These are phyloP conservation scores for Eumacrocentrus americanus DNA, from an alignment of 2,888 invertebrate species.

Conservation along the genomic window DNA sequence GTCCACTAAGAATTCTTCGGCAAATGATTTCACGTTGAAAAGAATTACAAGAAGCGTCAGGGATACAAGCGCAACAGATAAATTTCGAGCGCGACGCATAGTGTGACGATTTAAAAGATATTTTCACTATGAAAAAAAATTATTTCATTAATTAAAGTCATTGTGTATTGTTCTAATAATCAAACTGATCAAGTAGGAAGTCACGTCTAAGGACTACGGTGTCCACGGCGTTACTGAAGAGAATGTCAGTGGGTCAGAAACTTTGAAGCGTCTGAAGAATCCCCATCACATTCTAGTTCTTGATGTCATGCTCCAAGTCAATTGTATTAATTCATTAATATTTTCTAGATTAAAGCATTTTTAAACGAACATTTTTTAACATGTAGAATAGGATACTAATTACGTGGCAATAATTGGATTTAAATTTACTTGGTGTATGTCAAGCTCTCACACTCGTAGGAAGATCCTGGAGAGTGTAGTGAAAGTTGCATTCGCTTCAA, in stretches of 20 bases:
- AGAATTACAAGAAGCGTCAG: conserved; percentile 42
- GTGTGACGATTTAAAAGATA: not conserved
- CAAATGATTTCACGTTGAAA: conserved; percentile 38
- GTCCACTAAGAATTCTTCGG: conserved; percentile 29
- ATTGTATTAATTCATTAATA: conserved; percentile 1
- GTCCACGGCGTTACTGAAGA: conserved; percentile 52
- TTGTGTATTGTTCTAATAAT: not conserved
- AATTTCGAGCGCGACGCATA: conserved; percentile 46
- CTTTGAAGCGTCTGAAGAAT: conserved; percentile 40
- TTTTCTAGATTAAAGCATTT: too few relatives aligned
- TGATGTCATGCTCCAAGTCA: not conserved
- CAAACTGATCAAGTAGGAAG: too few relatives aligned
- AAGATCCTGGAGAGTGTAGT: conserved; percentile 12
- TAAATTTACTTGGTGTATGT: too few relatives aligned
- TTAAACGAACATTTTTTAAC: too few relatives aligned
- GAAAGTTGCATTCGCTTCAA: conserved; percentile 21
- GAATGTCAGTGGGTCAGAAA: conserved; percentile 59
- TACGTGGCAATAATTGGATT: too few relatives aligned
- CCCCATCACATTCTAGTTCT: conserved; percentile 3
- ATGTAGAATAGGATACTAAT: too few relatives aligned
- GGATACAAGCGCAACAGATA: conserved; percentile 39
- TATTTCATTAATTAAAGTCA: not conserved
- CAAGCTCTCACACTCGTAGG: too few relatives aligned
- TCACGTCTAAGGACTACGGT: conserved; percentile 19
- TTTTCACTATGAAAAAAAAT: conserved; percentile 1